Evolutionary conservation across 2,888 invertebrate genomes (phyloP).

Genomic region (Acanthosepion pharaonis): DNA sequence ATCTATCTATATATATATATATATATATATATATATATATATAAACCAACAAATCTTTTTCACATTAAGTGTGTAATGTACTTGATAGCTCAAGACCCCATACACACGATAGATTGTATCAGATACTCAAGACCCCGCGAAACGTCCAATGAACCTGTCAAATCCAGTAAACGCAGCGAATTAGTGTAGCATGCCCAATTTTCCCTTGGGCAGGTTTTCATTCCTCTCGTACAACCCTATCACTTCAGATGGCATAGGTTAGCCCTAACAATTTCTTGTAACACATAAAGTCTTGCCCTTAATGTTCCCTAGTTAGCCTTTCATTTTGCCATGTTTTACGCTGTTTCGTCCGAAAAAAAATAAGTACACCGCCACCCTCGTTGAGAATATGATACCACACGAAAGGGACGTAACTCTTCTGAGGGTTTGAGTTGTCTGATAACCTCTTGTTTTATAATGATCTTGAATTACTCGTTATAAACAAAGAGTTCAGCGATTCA

Average conservation of each 20-base stretch:
- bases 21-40: no score
- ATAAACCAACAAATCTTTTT: no score
- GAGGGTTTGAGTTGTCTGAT: no score
- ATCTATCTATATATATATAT: no score
- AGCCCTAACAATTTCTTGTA: neutral
- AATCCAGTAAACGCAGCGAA: neutral
- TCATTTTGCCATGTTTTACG: neutral
- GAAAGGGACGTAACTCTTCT: no score
- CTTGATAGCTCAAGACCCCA: neutral
- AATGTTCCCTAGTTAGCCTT: neutral
- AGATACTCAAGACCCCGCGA: neutral
- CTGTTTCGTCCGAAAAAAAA: neutral
- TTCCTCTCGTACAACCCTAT: neutral
- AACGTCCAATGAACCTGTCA: neutral
- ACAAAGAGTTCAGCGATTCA: no score
- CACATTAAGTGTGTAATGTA: neutral
- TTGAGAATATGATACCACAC: neutral
- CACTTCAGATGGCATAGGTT: neutral
- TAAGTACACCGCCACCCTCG: neutral
- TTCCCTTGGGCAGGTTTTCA: neutral
- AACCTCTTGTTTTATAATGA: no score
- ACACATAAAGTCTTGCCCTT: neutral
- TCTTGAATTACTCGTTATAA: no score
- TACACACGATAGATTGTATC: neutral
- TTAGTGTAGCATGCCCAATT: neutral